These are phyloP conservation scores for Zaprionus capensis DNA, from an alignment of 1,140 invertebrate species.

Conservation along the genomic window DNA sequence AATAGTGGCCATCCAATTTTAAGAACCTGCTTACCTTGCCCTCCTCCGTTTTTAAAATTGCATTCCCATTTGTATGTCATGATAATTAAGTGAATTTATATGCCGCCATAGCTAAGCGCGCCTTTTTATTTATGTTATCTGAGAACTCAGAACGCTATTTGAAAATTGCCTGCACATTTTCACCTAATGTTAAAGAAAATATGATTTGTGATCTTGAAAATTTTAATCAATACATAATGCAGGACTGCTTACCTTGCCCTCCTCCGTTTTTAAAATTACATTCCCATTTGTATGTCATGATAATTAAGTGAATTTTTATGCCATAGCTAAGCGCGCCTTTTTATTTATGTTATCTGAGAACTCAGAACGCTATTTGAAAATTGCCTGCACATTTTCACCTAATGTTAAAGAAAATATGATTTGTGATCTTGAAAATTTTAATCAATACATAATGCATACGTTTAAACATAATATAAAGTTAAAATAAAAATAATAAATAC, in stretches of 20 bases:
- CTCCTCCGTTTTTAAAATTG: neutral
- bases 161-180: conserved; percentile 41
- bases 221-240: conserved; percentile 72
- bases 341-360: conserved; percentile 26
- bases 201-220: conserved; percentile 80
- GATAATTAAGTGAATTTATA: conserved; percentile 13
- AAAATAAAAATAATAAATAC: conserved; percentile 65
- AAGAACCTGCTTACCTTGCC: neutral
- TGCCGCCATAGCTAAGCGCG: conserved; percentile 19
- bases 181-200: conserved; percentile 70
- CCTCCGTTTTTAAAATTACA: neutral
- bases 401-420: conserved; percentile 75
- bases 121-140: conserved; percentile 31
- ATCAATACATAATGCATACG: conserved; percentile 69
- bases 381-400: conserved; percentile 40
- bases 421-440: conserved; percentile 79
- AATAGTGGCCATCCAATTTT: conserved; percentile 8
- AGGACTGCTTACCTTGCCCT: neutral
- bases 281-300: conserved; percentile 14
- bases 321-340: conserved; percentile 23
- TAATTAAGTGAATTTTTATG: conserved; percentile 15
- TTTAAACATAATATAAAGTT: conserved; percentile 76
- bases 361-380: conserved; percentile 32
- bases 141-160: conserved; percentile 18
- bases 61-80: conserved; percentile 13